These are phyloP conservation scores for Crocidura indochinensis DNA, from an alignment of 2,797 vertebrate species.

Conservation along the genomic window DNA sequence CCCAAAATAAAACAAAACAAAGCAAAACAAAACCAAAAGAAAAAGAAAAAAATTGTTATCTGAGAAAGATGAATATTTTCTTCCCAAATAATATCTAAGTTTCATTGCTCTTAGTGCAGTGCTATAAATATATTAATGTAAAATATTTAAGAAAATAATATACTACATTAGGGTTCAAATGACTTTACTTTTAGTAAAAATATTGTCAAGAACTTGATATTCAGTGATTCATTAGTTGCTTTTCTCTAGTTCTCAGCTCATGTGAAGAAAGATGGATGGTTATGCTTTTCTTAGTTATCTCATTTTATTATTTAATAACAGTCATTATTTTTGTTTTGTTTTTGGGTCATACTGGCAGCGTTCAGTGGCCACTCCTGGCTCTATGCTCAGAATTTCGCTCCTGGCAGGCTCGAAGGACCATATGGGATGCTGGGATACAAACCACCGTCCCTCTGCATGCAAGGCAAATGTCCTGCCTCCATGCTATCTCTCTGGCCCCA, in stretches of 20 bases:
- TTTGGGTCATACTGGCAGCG: no score
- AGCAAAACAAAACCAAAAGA: not conserved
- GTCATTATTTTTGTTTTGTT: not conserved
- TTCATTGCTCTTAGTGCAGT: not conserved
- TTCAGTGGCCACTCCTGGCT: no score
- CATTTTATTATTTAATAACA: conserved; percentile 29
- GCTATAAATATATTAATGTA: conserved; percentile 16
- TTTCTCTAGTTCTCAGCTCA: not conserved
- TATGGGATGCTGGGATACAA: no score
- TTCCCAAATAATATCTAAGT: conserved; percentile 1
- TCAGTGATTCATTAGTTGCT: not conserved
- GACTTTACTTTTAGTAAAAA: not conserved
- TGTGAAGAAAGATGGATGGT: not conserved
- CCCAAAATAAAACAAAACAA: no score
- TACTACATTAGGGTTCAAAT: not conserved
- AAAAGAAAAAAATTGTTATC: not conserved
- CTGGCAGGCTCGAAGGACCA: no score
- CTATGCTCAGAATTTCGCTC: no score
- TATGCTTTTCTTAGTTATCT: conserved; percentile 7
- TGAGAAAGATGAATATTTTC: not conserved
- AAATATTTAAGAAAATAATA: conserved; percentile 13
- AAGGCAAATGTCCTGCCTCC: no score
- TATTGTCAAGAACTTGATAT: not conserved
- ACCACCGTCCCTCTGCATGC: no score
- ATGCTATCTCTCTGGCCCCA: no score